Percentiles rank a stretch among this genome's conserved stretches.
Conservation (phyloP, 2,797 vertebrate species). For the Distichodus sexfasciatus region DNA sequence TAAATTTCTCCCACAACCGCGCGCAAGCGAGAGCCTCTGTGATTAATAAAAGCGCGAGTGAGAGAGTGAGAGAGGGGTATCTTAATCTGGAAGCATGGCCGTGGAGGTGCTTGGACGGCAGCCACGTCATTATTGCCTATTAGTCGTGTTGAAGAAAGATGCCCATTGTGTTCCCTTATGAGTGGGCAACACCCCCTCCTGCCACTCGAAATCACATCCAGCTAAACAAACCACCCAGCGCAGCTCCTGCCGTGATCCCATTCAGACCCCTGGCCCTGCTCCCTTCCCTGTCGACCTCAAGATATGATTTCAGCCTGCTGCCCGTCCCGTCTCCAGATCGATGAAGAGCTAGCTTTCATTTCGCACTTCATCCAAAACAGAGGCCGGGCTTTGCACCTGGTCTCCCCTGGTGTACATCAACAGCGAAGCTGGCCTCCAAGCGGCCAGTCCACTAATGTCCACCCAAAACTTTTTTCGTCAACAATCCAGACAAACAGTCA, state of each 20-base stretch:
- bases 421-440: too few relatives aligned
- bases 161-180: slow-evolving; percentile 75
- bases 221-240: slow-evolving; percentile 76
- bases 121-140: slow-evolving; percentile 79
- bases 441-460: too few relatives aligned
- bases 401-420: slow-evolving; percentile 76
- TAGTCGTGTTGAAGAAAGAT: slow-evolving; percentile 75
- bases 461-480: too few relatives aligned
- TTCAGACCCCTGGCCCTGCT: slow-evolving; percentile 76
- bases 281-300: slow-evolving; percentile 3
- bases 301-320: slow-evolving; percentile 59
- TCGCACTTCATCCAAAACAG: slow-evolving; percentile 78
- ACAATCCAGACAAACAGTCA: too few relatives aligned
- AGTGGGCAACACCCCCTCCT: slow-evolving; percentile 73
- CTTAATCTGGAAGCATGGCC: slow-evolving; percentile 69
- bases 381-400: slow-evolving; percentile 71
- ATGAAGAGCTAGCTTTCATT: slow-evolving; percentile 75
- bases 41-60: slow-evolving; percentile 65
- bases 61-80: slow-evolving; percentile 51
- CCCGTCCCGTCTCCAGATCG: slow-evolving; percentile 66
- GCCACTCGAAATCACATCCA: slow-evolving; percentile 78
- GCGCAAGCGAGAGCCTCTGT: slow-evolving; percentile 59
- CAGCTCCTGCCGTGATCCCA: slow-evolving; percentile 70
- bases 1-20: slow-evolving; percentile 46
- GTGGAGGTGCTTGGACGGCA: slow-evolving; percentile 66